Evolutionary conservation across 2,797 vertebrate genomes (phyloP), one percentile per base, ranked within the genome.

Genomic region (Crotalus adamanteus): DNA sequence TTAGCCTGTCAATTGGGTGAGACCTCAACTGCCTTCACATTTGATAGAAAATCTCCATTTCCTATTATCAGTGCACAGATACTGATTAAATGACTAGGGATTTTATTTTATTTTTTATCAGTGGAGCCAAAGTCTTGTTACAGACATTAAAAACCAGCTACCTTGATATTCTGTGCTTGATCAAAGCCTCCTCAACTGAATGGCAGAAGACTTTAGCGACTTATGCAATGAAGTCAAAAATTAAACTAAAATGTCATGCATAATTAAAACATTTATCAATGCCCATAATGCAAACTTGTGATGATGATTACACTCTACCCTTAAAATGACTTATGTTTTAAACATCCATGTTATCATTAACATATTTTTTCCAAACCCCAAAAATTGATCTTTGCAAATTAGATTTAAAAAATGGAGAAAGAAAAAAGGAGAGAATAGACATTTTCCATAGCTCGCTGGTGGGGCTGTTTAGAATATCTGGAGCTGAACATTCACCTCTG

Each of bases 231-330:
- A 18, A 86, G 25, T 57, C 22, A 87, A 89, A 57, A 86, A 63
- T 55, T 20, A 56, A 51, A 25, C 86, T 90, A 59, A 55, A 92
- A 89, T 92, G 61, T 85, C 88, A 90, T 63, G 47, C 88, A 90
- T 86, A 63, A 63, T 37, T 89, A 47, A 86, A 86, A 65, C 56
- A 90, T 86, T 90, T n/a, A 85, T 92, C 57, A 88, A 92, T 88
- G 53, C 55, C 47, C 37, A 51, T 9, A 89, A 60, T 85, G 20
- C 37, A 16, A 56, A 25, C 13, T 86, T 47, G 25, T 56, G n/a
- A 61, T 63, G 51, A 59, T 60, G 26, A 92, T 28, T 88, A 63
- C 18, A 60, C 26, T 47, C 56, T 83, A 28, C 28, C 85, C 18
- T 56, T 85, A 63, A 89, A 42, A 16, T 1, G 26, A 86, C 51